Evolutionary conservation across 2,888 invertebrate genomes (phyloP).

Genomic region (Fragum whitleyi): DNA sequence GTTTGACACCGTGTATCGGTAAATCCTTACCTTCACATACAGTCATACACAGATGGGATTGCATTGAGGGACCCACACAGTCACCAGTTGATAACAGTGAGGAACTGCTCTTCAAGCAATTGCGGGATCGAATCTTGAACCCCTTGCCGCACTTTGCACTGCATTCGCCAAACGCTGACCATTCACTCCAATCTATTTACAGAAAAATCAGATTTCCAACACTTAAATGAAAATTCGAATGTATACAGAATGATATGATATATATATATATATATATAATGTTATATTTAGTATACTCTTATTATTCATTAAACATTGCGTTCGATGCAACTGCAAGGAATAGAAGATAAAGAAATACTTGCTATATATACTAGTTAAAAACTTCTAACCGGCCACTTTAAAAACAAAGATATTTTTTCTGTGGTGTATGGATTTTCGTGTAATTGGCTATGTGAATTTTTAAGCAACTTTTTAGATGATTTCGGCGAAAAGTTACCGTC

Average conservation of each 20-base stretch:
- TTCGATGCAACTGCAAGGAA: no score
- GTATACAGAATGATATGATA: not conserved
- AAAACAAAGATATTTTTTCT: no score
- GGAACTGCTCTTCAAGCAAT: constrained; percentile 47
- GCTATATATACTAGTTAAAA: no score
- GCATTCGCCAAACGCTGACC: constrained; percentile 45
- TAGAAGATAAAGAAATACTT: no score
- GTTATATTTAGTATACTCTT: not conserved
- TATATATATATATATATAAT: not conserved
- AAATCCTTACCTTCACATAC: constrained; percentile 47
- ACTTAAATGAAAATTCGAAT: not conserved
- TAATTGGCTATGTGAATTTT: no score
- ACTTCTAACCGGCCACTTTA: no score
- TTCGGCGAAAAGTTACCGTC: no score
- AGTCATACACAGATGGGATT: constrained; percentile 55
- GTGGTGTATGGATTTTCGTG: no score
- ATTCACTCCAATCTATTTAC: constrained; percentile 42
- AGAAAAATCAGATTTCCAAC: no score
- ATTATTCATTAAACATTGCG: no score
- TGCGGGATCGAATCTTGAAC: constrained; percentile 54
- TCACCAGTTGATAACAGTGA: constrained; percentile 39
- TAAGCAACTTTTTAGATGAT: no score
- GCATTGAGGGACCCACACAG: constrained; percentile 41
- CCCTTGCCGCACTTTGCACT: constrained; percentile 60
- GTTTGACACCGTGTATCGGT: no score